phyloP scores from a whole-genome alignment of 2,888 invertebrate genomes.

The Oscheius myriophilus region DNA sequence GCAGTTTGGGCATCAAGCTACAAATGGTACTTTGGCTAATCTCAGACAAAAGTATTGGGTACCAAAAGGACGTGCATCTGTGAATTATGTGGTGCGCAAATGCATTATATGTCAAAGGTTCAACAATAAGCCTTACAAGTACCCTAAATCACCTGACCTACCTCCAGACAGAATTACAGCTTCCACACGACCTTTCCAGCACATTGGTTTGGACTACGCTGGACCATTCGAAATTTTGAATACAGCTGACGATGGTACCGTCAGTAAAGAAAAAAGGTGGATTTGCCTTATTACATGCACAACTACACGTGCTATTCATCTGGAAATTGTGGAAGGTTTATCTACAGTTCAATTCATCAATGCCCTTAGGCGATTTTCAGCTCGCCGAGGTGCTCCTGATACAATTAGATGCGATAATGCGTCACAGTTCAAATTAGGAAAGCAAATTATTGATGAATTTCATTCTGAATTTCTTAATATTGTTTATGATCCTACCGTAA shows the following conservation, averaged over 20 bases:
- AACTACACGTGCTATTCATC: slow-evolving; percentile 70
- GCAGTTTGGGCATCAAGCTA: slow-evolving; percentile 4
- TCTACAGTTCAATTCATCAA: slow-evolving; percentile 65
- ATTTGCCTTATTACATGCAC: slow-evolving; percentile 71
- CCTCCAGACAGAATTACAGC: background rate
- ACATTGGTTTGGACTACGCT: slow-evolving; percentile 69
- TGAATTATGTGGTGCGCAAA: background rate
- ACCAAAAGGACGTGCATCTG: background rate
- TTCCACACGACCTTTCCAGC: slow-evolving; percentile 61
- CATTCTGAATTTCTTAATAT: background rate
- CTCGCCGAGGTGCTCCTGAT: slow-evolving; percentile 66
- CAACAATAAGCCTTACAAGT: slow-evolving; percentile 19
- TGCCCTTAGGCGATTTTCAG: slow-evolving; percentile 68
- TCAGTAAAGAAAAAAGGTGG: slow-evolving; percentile 57
- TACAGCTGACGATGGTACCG: slow-evolving; percentile 21
- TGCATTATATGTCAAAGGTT: slow-evolving; percentile 18
- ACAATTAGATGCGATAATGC: slow-evolving; percentile 70
- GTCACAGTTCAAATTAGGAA: slow-evolving; percentile 69
- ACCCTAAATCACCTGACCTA: background rate
- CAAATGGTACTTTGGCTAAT: slow-evolving; percentile 1
- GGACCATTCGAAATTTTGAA: slow-evolving; percentile 69
- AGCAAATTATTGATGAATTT: slow-evolving; percentile 3
- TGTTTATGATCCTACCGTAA: background rate
- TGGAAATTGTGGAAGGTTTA: slow-evolving; percentile 69
- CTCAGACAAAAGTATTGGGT: slow-evolving; percentile 26